These are phyloP conservation scores for Leucoraja ocellata DNA, from an alignment of 2,797 vertebrate species.

Conservation along the genomic window DNA sequence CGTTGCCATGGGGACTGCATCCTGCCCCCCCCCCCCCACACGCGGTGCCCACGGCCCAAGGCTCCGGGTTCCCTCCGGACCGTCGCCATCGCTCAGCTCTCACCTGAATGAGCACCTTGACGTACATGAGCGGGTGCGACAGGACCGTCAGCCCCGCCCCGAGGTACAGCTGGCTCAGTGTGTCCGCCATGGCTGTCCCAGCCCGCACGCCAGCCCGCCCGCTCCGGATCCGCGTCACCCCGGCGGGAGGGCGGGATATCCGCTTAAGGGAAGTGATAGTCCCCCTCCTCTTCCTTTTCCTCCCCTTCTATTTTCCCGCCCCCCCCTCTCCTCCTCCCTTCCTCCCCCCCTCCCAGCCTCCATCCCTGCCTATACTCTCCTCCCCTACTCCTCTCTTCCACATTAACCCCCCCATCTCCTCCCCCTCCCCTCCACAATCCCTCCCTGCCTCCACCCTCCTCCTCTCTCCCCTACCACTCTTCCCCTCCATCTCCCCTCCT, in stretches of 20 bases:
- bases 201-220: conserved; percentile 39
- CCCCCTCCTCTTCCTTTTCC: too few relatives aligned
- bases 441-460: too few relatives aligned
- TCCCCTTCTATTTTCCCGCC: too few relatives aligned
- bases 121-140: conserved; percentile 93
- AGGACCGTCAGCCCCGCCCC: conserved; percentile 85
- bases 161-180: conserved; percentile 78
- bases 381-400: too few relatives aligned
- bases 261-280: too few relatives aligned
- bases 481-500: too few relatives aligned
- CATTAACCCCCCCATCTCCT: neutral
- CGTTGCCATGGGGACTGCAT: neutral
- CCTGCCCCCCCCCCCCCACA: neutral
- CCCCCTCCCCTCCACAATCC: too few relatives aligned
- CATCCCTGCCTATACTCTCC: conserved; percentile 27
- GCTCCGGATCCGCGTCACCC: conserved; percentile 37
- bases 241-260: conserved; percentile 40
- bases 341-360: conserved; percentile 41
- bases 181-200: conserved; percentile 76
- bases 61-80: neutral
- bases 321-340: neutral
- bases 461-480: too few relatives aligned
- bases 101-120: conserved; percentile 93
- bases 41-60: neutral
- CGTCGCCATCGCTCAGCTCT: conserved; percentile 41